Evolutionary conservation across 2,113 vertebrate genomes (phyloP).

Genomic region (Pipa parva): DNA sequence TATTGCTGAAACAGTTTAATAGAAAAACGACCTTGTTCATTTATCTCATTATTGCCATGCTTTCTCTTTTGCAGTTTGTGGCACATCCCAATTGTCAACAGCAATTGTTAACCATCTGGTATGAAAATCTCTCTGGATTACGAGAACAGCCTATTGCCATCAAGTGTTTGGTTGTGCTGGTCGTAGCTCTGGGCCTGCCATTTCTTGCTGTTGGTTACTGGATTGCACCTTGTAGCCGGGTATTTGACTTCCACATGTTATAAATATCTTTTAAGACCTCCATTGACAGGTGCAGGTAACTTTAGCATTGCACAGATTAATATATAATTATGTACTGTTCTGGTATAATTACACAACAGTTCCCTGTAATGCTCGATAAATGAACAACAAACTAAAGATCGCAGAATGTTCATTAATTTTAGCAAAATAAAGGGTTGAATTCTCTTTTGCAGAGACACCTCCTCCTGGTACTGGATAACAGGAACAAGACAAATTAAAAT

Average conservation of each 20-base stretch:
- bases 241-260: conserved; percentile 48
- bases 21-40: too few relatives aligned
- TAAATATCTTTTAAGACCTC: conserved; percentile 1
- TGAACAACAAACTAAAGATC: too few relatives aligned
- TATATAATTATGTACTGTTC: not conserved
- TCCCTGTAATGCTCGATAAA: too few relatives aligned
- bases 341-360: too few relatives aligned
- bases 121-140: conserved; percentile 81
- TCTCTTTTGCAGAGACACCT: too few relatives aligned
- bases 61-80: conserved; percentile 69
- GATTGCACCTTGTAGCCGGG: conserved; percentile 86
- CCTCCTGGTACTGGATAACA: too few relatives aligned
- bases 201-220: conserved; percentile 81
- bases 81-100: conserved; percentile 89
- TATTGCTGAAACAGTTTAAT: too few relatives aligned
- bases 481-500: too few relatives aligned
- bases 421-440: too few relatives aligned
- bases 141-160: conserved; percentile 77
- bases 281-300: conserved; percentile 7
- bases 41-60: not conserved
- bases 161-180: conserved; percentile 84
- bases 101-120: conserved; percentile 85
- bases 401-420: too few relatives aligned
- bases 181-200: conserved; percentile 77
- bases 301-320: not conserved